These are phyloP conservation scores for Paedocypris micromegethes DNA, from an alignment of 2,797 vertebrate genomes.

Conservation along the genomic window DNA sequence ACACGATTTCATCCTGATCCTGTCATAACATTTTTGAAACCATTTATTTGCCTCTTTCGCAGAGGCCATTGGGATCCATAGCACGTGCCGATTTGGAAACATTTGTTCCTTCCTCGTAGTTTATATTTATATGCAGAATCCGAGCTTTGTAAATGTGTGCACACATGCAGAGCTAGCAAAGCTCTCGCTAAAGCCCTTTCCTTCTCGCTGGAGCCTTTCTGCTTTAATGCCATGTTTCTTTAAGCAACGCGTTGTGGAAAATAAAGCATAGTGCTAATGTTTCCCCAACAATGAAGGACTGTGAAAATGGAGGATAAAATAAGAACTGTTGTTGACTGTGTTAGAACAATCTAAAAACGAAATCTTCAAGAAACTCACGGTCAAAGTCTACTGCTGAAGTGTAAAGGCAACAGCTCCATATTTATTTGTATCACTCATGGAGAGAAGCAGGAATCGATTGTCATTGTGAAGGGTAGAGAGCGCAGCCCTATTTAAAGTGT, in stretches of 20 bases:
- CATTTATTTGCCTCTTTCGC: slow-evolving; percentile 32
- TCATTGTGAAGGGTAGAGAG: slow-evolving; percentile 17
- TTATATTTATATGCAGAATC: slow-evolving; percentile 19
- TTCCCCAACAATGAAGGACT: slow-evolving; percentile 11
- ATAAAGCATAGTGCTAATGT: slow-evolving; percentile 30
- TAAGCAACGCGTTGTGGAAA: slow-evolving; percentile 26
- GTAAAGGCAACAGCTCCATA: slow-evolving; percentile 15
- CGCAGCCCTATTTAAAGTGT: slow-evolving; percentile 21
- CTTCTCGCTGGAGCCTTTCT: background rate
- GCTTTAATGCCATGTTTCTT: slow-evolving; percentile 32
- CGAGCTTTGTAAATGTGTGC: background rate
- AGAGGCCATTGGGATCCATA: slow-evolving; percentile 25
- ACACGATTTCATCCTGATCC: slow-evolving; percentile 38
- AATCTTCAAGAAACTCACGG: slow-evolving; percentile 24
- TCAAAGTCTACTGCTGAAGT: slow-evolving; percentile 15
- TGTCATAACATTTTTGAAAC: slow-evolving; percentile 36
- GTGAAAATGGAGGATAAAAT: slow-evolving; percentile 17
- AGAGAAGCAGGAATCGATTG: slow-evolving; percentile 23
- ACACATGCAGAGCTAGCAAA: background rate
- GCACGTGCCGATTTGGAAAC: slow-evolving; percentile 29
- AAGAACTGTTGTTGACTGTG: slow-evolving; percentile 23
- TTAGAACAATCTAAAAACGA: slow-evolving; percentile 28
- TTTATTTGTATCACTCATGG: slow-evolving; percentile 10
- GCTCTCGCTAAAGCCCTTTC: background rate
- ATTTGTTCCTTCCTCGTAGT: slow-evolving; percentile 17